These are phyloP conservation scores for Thymelicus lineola DNA, from an alignment of 2,888 invertebrate genomes.

Conservation along the genomic window DNA sequence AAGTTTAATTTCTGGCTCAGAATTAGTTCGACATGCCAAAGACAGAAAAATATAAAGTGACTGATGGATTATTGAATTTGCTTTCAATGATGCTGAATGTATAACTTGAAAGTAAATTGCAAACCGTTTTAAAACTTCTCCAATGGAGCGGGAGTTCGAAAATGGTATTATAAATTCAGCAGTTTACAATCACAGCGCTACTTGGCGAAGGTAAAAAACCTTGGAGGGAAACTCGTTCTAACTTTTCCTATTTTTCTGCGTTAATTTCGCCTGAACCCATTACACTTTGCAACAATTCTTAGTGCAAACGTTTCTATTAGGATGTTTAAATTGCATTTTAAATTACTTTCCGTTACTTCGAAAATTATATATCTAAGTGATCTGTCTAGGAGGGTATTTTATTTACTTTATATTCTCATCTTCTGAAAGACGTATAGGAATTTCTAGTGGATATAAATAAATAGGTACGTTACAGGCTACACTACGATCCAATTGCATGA, in stretches of 20 bases:
- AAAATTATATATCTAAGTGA: not conserved
- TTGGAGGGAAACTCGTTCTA: conserved; percentile 81
- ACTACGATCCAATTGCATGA: no score
- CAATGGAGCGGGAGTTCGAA: conserved; percentile 83
- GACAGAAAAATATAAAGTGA: conserved; percentile 7
- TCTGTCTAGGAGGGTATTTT: no score
- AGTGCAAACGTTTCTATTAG: conserved; percentile 60
- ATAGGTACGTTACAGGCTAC: no score
- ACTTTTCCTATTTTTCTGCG: conserved; percentile 86
- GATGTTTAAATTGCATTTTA: conserved; percentile 81
- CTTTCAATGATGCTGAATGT: conserved; percentile 62
- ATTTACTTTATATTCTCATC: no score
- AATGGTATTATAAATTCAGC: conserved; percentile 85
- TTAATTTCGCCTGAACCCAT: conserved; percentile 75
- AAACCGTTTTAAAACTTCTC: conserved; percentile 77
- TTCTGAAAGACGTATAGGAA: no score
- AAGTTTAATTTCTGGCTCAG: not conserved
- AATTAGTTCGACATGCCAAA: conserved; percentile 2
- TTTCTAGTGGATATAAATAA: no score
- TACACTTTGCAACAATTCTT: conserved; percentile 83
- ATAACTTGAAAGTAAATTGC: conserved; percentile 74
- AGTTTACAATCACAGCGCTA: conserved; percentile 84
- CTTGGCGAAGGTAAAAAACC: conserved; percentile 77
- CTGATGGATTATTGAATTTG: conserved; percentile 54
- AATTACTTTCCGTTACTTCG: conserved; percentile 61